phyloP scores from a whole-genome alignment of 2,888 invertebrate species.

The Perizoma flavofasciatum region DNA sequence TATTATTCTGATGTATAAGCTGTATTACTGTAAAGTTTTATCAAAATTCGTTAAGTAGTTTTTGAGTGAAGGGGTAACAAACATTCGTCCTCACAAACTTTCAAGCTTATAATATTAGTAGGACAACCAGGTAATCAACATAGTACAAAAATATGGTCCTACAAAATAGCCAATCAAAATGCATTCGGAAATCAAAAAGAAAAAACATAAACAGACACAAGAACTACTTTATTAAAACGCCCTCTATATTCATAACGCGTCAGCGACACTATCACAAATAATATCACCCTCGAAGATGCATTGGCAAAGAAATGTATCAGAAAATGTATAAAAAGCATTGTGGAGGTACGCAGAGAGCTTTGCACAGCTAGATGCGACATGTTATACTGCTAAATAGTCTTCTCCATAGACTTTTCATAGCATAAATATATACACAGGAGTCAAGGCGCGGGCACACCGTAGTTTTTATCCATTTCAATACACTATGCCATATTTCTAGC shows the following conservation, averaged over 20 bases:
- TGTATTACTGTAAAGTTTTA: too few species aligned
- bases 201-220: slow-evolving; percentile 45
- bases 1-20: too few species aligned
- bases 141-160: neutral
- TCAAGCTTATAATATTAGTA: too few species aligned
- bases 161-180: slow-evolving; percentile 22
- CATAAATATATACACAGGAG: too few species aligned
- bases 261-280: slow-evolving; percentile 79
- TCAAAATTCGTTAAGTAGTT: too few species aligned
- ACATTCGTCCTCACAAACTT: too few species aligned
- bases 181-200: slow-evolving; percentile 23
- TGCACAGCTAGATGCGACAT: slow-evolving; percentile 47
- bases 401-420: too few species aligned
- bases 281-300: slow-evolving; percentile 82
- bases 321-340: slow-evolving; percentile 77
- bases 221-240: slow-evolving; percentile 78
- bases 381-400: neutral
- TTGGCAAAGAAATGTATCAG: slow-evolving; percentile 83
- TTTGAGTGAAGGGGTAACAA: too few species aligned
- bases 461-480: too few species aligned
- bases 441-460: too few species aligned
- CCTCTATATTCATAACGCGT: slow-evolving; percentile 83
- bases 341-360: slow-evolving; percentile 32
- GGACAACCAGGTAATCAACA: too few species aligned
- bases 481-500: too few species aligned